phyloP scores from a whole-genome alignment of 1,140 invertebrate species.

The Leptinotarsa lineolata region DNA sequence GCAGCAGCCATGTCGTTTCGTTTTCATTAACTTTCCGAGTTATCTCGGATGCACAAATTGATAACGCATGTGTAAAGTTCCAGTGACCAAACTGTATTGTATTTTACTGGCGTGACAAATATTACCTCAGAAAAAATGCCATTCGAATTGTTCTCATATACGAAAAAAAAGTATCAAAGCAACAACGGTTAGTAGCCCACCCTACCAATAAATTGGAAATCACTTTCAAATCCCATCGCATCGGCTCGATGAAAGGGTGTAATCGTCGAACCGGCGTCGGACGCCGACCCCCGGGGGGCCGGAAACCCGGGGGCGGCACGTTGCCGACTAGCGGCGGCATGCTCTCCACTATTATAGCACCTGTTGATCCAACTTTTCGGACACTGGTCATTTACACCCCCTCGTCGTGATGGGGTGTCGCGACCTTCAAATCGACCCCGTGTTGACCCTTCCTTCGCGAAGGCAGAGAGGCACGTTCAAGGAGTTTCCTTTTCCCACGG shows the following conservation, averaged over 20 bases:
- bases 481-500: conserved; percentile 3
- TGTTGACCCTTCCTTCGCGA: conserved; percentile 5
- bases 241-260: not conserved
- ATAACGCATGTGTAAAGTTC: too few relatives aligned
- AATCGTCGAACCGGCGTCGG: not conserved
- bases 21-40: too few relatives aligned
- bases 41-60: too few relatives aligned
- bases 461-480: not conserved
- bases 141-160: too few relatives aligned
- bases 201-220: too few relatives aligned
- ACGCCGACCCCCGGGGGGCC: not conserved
- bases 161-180: too few relatives aligned
- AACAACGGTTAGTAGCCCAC: too few relatives aligned
- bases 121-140: too few relatives aligned
- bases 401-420: not conserved
- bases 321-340: not conserved
- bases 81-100: not conserved
- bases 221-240: not conserved
- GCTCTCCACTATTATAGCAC: conserved; percentile 4
- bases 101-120: not conserved
- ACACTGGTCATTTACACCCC: conserved; percentile 5
- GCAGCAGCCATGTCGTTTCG: too few relatives aligned
- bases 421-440: not conserved
- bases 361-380: not conserved
- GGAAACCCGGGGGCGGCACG: not conserved